Conservation (phyloP, 2,113 vertebrate genomes). For the Anoplopoma fimbria region DNA sequence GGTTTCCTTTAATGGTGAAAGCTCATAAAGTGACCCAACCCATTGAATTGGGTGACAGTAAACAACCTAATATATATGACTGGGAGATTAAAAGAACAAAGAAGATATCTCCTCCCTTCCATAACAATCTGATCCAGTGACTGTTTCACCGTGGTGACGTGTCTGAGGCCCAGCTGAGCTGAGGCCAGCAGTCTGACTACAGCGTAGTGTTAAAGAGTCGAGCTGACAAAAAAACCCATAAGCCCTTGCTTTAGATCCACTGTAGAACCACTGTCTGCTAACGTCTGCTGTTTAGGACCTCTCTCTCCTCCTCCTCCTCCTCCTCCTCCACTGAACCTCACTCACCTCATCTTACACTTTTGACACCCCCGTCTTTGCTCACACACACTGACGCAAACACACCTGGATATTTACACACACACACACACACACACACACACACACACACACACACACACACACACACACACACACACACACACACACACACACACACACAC, state of each 20-base stretch:
- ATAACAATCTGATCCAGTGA: slow-evolving; percentile 2
- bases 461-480: slow-evolving; percentile 16
- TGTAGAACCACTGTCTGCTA: slow-evolving; percentile 69
- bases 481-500: slow-evolving; percentile 40
- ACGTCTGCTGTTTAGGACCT: slow-evolving; percentile 69
- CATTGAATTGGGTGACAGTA: background rate
- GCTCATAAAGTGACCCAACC: background rate
- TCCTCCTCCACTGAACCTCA: slow-evolving; percentile 49
- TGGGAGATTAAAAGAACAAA: background rate
- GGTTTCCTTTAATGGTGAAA: background rate
- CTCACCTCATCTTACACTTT: slow-evolving; percentile 61
- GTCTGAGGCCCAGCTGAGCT: slow-evolving; percentile 40
- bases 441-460: background rate
- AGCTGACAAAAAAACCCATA: slow-evolving; percentile 66
- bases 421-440: slow-evolving; percentile 12
- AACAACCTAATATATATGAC: background rate
- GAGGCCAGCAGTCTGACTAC: slow-evolving; percentile 57
- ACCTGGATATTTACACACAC: background rate
- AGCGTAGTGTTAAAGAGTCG: slow-evolving; percentile 46
- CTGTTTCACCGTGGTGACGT: slow-evolving; percentile 18
- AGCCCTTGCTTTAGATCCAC: slow-evolving; percentile 71
- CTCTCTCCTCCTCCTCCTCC: background rate
- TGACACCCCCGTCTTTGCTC: slow-evolving; percentile 44
- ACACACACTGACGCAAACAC: slow-evolving; percentile 29
- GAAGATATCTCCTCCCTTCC: background rate